These are phyloP conservation scores for Celastrina argiolus DNA, from an alignment of 2,888 invertebrate species.

Conservation along the genomic window DNA sequence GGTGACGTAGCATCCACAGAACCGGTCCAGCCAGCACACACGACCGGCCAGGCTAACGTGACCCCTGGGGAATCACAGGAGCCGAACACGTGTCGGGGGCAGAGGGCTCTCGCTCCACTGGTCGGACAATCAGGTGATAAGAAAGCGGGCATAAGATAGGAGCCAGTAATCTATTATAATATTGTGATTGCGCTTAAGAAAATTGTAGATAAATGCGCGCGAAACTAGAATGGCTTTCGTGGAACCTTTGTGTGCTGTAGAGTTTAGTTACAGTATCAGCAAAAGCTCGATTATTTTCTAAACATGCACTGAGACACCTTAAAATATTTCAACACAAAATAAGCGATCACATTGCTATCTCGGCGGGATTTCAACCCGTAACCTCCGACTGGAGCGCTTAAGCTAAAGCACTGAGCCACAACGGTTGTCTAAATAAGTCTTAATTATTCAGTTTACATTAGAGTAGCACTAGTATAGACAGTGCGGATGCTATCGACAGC, in stretches of 20 bases:
- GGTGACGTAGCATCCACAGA: too few relatives aligned
- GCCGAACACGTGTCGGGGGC: constrained; percentile 48
- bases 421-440: background rate
- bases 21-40: constrained; percentile 66
- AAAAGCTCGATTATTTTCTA: too few relatives aligned
- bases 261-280: too few relatives aligned
- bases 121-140: constrained; percentile 60
- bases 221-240: background rate
- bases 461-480: background rate
- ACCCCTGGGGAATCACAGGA: constrained; percentile 57
- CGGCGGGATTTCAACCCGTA: too few relatives aligned
- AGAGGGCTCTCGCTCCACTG: constrained; percentile 52
- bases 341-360: too few relatives aligned
- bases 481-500: background rate
- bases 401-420: too few relatives aligned
- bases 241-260: background rate
- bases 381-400: too few relatives aligned
- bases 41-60: constrained; percentile 66
- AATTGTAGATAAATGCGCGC: constrained; percentile 28
- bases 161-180: constrained; percentile 35
- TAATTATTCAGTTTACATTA: background rate
- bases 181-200: constrained; percentile 35
- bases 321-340: too few relatives aligned
- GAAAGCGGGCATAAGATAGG: constrained; percentile 59
- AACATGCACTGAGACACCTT: too few relatives aligned